phyloP scores from a whole-genome alignment of 2,113 vertebrate species.

The Psophia crepitans region DNA sequence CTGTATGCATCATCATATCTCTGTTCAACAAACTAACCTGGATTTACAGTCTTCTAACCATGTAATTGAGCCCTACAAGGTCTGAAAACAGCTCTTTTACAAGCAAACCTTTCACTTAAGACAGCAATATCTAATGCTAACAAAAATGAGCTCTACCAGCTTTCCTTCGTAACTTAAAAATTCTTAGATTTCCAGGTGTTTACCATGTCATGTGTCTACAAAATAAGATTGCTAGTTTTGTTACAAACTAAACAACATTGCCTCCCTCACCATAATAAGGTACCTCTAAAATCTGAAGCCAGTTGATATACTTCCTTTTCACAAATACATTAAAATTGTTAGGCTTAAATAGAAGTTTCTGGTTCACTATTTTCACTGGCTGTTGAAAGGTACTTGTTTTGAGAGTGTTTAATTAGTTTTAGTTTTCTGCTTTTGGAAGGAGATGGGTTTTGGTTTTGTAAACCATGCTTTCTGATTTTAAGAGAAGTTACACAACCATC shows the following conservation, averaged over 20 bases:
- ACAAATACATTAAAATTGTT: not conserved
- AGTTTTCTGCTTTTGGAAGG: not conserved
- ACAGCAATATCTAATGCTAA: not conserved
- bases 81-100: not conserved
- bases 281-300: not conserved
- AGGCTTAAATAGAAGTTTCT: not conserved
- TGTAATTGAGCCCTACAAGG: not conserved
- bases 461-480: not conserved
- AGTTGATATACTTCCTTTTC: not conserved
- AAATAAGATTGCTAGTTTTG: not conserved
- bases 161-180: not conserved
- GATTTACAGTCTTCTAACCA: not conserved
- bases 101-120: not conserved
- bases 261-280: not conserved
- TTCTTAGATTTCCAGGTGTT: not conserved
- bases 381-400: not conserved
- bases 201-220: not conserved
- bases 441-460: not conserved
- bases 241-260: not conserved
- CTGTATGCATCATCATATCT: not conserved
- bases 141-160: not conserved
- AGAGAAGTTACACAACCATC: not conserved
- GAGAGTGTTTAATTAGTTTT: not conserved
- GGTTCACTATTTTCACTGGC: not conserved
- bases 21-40: not conserved